phyloP scores from a whole-genome alignment of 23 tunicate species.

The Ciona savignyi region DNA sequence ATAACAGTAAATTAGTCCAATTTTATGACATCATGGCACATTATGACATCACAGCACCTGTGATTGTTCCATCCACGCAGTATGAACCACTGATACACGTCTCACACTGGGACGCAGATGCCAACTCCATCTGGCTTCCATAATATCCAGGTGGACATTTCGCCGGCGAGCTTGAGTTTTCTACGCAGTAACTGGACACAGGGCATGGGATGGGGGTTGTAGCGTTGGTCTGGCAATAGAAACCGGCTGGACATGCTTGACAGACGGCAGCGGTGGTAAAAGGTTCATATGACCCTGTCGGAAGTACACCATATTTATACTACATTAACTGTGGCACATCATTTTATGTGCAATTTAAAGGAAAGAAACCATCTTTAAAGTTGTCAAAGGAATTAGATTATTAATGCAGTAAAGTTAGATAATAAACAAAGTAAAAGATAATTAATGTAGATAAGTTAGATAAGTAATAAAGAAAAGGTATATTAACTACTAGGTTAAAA shows the following conservation, averaged over 20 bases:
- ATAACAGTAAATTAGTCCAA: too few relatives aligned
- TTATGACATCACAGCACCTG: conserved; percentile 74
- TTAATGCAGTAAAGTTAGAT: too few relatives aligned
- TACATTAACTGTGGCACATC: too few relatives aligned
- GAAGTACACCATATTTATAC: too few relatives aligned
- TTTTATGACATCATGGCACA: too few relatives aligned
- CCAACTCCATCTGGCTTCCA: conserved; percentile 50
- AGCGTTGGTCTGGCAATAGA: conserved; percentile 57
- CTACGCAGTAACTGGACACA: conserved; percentile 42
- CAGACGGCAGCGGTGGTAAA: conserved; percentile 16
- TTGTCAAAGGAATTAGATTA: too few relatives aligned
- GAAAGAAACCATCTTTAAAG: too few relatives aligned
- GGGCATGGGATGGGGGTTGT: conserved; percentile 56
- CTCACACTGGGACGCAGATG: conserved; percentile 39
- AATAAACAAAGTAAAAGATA: too few relatives aligned
- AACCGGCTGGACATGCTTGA: conserved; percentile 50
- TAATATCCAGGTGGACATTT: conserved; percentile 74
- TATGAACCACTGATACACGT: conserved; percentile 75
- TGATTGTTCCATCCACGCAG: conserved; percentile 62
- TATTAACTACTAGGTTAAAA: too few relatives aligned
- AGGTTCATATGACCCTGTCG: conserved; percentile 78
- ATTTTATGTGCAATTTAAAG: too few relatives aligned
- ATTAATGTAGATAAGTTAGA: too few relatives aligned
- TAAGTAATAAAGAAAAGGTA: too few relatives aligned
- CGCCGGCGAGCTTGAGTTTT: conserved; percentile 15